Evolutionary conservation across 2,113 vertebrate species (phyloP), one percentile per base, ranked within the genome.

Genomic region (Lontra canadensis): DNA sequence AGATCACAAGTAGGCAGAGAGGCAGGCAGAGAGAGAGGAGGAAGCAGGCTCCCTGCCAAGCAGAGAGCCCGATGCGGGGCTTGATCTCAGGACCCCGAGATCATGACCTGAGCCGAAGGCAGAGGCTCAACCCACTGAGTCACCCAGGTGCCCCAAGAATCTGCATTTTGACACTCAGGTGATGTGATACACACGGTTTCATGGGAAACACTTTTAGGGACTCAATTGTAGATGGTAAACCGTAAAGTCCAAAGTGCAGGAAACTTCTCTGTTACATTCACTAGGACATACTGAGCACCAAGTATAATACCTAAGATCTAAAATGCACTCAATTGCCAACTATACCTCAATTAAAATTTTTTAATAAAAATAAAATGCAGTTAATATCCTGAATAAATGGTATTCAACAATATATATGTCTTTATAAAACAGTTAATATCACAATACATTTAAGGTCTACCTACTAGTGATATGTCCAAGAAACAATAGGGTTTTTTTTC

Each of bases 391-490:
- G 34, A 74, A 31, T 76, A 94, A 88, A 91, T 26, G 67, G 63
- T 39, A 87, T 39, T 44, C 9, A 91, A 82, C 14, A 81, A n/a
- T 85, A 4, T 44, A 67, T 69, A 69, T 71, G 55, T 89, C 73
- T 93, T 90, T 85, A 63, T 34, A 81, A 86, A 83, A 95, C 1
- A 42, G 47, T 83, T 73, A 80, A 42, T n/a, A 80, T 34, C 44
- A 96, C 17, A 85, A 47, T 57, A 95, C 17, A 74, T 79, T 83
- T 93, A 96, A 76, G 3, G 13, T 94, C 71, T 96, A 63, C 42
- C 91, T 94, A 49, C 52, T 52, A 95, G 63, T 61, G 49, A 71
- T 36, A 36, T 73, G 63, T 69, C 86, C 67, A 87, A 91, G 61
- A 81, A 94, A 11, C 57, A 84, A 39, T 18, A 85, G 14, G 49